Evolutionary conservation across 2,888 invertebrate species (phyloP), one percentile per base, ranked within the genome.

Genomic region (Sclerodermus sp.): DNA sequence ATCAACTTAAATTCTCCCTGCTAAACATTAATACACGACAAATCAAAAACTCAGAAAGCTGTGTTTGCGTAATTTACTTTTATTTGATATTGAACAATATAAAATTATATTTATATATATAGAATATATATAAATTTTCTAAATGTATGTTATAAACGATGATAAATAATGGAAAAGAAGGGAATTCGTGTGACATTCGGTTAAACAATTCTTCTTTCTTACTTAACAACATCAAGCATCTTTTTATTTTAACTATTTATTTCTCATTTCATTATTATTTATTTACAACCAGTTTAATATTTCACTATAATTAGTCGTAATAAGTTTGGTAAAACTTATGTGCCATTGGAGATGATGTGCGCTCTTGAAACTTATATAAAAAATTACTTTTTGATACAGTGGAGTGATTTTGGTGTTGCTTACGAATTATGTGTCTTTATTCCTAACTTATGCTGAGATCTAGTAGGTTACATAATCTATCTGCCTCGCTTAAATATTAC

Each of bases 311-410:
- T 66, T 66, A 68, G 48, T 60, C 54, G 64, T 71, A 66, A 57
- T 68, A 70, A 67, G 61, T 70, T 60, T 61, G 56, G 67, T 65
- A 68, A 64, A 63, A 66, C 62, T 67, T 58, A 61, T 74, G 71
- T 76, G 74, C 73, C 68, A 68, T 74, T 72, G 71, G 66, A 74
- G 68, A 73, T 71, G 70, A 70, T 76, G 77, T 75, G 76, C 74
- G 74, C 67, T 66, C 66, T 66, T 73, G 67, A 65, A 73, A 74
- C 73, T 76, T 69, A 74, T 72, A 75, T 71, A 74, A 73, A 77
- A 75, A 77, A 74, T 74, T 71, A 71, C 54, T 68, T 71, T 68
- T 75, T 70, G 63, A 71, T 71, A 74, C 70, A 71, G 65, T 62
- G 61, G 68, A 71, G 69, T 74, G 69, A 70, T 71, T 74, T 76